These are phyloP conservation scores for Galerucella calmariensis DNA, from an alignment of 2,888 invertebrate species.

Conservation along the genomic window DNA sequence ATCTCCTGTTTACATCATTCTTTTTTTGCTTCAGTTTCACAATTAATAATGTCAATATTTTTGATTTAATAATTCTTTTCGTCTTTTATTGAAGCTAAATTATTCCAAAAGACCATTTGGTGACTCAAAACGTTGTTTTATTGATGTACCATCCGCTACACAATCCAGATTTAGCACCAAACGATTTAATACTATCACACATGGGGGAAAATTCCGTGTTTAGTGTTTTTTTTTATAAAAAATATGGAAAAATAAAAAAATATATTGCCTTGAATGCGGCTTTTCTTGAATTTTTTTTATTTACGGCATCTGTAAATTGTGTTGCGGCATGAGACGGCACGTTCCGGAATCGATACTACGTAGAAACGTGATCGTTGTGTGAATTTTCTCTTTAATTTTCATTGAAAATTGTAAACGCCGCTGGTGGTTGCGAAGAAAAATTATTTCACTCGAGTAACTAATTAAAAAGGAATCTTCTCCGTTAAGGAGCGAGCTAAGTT, in stretches of 20 bases:
- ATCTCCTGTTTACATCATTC: too few relatives aligned
- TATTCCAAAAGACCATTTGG: too few relatives aligned
- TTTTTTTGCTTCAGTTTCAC: too few relatives aligned
- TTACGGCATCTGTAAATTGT: not conserved
- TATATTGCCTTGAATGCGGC: not conserved
- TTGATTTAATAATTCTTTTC: too few relatives aligned
- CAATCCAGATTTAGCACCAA: too few relatives aligned
- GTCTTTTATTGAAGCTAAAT: too few relatives aligned
- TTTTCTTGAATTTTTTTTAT: not conserved
- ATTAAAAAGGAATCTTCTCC: not conserved
- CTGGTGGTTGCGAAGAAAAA: not conserved
- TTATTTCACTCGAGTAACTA: not conserved
- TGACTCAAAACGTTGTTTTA: too few relatives aligned
- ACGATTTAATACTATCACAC: too few relatives aligned
- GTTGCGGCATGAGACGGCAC: slow-evolving; percentile 1
- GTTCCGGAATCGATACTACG: not conserved
- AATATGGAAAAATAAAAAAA: slow-evolving; percentile 20
- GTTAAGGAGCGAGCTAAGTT: not conserved
- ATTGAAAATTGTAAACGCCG: not conserved
- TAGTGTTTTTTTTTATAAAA: too few relatives aligned
- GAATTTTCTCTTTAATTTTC: not conserved
- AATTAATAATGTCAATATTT: too few relatives aligned
- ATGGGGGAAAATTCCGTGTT: too few relatives aligned
- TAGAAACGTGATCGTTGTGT: not conserved
- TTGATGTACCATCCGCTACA: too few relatives aligned